Conservation (phyloP, 2,888 invertebrate species). For the Diachrysia chrysitis region DNA sequence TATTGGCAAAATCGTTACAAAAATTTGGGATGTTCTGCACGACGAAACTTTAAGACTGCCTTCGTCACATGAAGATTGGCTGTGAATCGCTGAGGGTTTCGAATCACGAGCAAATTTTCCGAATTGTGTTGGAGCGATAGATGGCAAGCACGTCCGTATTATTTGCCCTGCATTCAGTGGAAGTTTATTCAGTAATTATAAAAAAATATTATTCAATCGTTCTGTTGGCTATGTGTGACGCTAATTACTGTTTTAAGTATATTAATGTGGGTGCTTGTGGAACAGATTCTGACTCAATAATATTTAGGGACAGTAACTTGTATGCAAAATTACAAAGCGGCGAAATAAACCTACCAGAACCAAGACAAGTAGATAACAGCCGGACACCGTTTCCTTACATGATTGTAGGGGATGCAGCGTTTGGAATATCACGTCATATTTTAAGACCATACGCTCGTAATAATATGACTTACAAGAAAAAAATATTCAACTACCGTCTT, state of each 20-base stretch:
- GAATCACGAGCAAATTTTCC: conserved; percentile 44
- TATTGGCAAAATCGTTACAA: conserved; percentile 49
- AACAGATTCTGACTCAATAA: conserved; percentile 39
- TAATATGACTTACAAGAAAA: conserved; percentile 41
- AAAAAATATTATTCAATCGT: conserved; percentile 39
- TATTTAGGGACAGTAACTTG: conserved; percentile 39
- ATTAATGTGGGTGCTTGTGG: conserved; percentile 40
- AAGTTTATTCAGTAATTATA: conserved; percentile 35
- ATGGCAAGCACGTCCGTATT: conserved; percentile 40
- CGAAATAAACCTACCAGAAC: conserved; percentile 41
- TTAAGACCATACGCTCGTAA: conserved; percentile 36
- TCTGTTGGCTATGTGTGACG: conserved; percentile 43
- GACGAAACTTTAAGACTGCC: conserved; percentile 44
- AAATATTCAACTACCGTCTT: conserved; percentile 35
- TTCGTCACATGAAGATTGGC: conserved; percentile 41
- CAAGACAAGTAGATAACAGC: conserved; percentile 19
- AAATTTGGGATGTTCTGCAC: conserved; percentile 40
- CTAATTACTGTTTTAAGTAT: conserved; percentile 38
- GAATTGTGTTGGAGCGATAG: conserved; percentile 45
- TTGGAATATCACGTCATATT: conserved; percentile 41
- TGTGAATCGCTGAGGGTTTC: conserved; percentile 36
- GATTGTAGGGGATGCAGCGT: conserved; percentile 40
- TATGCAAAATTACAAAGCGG: conserved; percentile 42
- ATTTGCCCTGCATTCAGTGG: conserved; percentile 38
- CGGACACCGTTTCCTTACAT: conserved; percentile 31